phyloP scores from a whole-genome alignment of 2,888 invertebrate genomes.

The Escarpia spicata region DNA sequence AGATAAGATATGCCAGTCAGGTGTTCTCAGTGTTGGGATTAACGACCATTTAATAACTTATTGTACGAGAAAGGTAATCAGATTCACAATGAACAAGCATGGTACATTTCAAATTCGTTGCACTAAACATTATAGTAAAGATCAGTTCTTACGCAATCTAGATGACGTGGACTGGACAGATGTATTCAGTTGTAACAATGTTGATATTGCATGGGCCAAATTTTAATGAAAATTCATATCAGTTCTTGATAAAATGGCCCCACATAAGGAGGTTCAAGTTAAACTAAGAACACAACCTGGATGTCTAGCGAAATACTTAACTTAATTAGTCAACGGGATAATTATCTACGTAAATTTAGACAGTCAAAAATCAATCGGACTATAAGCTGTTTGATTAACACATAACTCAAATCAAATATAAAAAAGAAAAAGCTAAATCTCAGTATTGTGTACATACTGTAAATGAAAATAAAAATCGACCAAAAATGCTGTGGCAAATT shows the following conservation, averaged over 20 bases:
- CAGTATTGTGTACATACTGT: not conserved
- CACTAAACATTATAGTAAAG: not conserved
- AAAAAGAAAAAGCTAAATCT: not conserved
- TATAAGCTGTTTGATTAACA: not conserved
- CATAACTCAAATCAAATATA: not conserved
- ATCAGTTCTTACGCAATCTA: not conserved
- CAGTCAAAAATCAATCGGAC: not conserved
- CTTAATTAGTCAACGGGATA: not conserved
- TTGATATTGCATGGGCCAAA: no score
- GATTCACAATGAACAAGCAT: not conserved
- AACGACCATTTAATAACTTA: not conserved
- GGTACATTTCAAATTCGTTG: not conserved
- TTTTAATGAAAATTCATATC: not conserved
- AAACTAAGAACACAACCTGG: conserved; percentile 14
- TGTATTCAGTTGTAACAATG: conserved; percentile 1
- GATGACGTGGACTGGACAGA: not conserved
- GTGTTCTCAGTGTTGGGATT: not conserved
- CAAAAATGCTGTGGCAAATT: not conserved
- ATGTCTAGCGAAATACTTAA: not conserved
- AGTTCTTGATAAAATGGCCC: not conserved
- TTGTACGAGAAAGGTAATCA: not conserved
- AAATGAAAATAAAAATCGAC: not conserved
- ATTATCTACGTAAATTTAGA: not conserved
- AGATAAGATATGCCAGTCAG: not conserved
- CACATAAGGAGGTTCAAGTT: not conserved